phyloP scores from a whole-genome alignment of 2,113 vertebrate genomes.

The pig (Sus scrofa) region DNA sequence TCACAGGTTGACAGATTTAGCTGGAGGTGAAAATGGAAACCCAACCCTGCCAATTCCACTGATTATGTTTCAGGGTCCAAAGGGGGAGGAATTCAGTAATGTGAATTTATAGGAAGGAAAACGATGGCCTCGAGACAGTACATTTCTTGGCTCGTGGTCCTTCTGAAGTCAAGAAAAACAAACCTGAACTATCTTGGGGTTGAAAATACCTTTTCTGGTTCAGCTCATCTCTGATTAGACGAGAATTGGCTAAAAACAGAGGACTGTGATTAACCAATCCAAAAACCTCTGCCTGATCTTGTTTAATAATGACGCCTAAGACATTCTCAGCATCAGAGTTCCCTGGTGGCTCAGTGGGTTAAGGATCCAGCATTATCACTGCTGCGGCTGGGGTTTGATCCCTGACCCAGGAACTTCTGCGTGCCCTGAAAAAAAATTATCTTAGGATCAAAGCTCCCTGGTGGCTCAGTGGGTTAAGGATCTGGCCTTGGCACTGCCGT shows the following conservation, averaged over 20 bases:
- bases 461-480: too few relatives aligned
- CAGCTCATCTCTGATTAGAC: not conserved
- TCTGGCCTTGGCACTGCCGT: too few relatives aligned
- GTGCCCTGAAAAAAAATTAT: too few relatives aligned
- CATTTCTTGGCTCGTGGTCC: not conserved
- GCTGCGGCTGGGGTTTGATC: too few relatives aligned
- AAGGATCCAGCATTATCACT: too few relatives aligned
- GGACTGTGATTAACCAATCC: not conserved
- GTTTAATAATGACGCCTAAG: not conserved
- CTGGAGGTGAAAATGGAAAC: not conserved
- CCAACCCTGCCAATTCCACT: not conserved
- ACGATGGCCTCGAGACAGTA: not conserved
- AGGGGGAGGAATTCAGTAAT: not conserved
- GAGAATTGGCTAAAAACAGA: not conserved
- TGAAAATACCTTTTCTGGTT: not conserved
- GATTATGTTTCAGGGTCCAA: not conserved
- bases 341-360: too few relatives aligned
- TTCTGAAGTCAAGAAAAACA: constrained; percentile 20
- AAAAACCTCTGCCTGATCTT: not conserved
- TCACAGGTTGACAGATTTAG: not conserved
- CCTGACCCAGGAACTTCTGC: too few relatives aligned
- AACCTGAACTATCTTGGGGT: not conserved
- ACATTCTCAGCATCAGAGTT: too few relatives aligned
- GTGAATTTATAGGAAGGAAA: not conserved
- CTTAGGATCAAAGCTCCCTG: too few relatives aligned